Evolutionary conservation across 2,797 vertebrate genomes (phyloP).

Genomic region (Coluber constrictor): DNA sequence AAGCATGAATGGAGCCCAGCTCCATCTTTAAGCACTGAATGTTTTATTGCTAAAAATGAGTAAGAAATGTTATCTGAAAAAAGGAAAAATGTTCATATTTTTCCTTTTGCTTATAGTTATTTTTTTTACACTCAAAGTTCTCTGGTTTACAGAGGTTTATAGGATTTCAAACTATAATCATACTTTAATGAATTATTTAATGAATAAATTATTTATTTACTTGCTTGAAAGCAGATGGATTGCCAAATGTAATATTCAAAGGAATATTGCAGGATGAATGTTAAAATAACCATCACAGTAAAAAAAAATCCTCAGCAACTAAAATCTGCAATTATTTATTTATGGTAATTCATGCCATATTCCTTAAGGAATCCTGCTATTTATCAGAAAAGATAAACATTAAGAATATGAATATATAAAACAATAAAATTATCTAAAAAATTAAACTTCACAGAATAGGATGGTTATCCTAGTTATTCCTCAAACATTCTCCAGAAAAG

Average conservation of each 20-base stretch:
- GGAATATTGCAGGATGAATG: background rate
- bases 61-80: background rate
- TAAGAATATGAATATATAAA: background rate
- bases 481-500: too few relatives aligned
- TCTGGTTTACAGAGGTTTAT: background rate
- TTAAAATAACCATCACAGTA: background rate
- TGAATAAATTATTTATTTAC: background rate
- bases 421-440: background rate
- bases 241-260: background rate
- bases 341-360: background rate
- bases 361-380: background rate
- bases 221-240: background rate
- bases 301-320: background rate
- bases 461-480: background rate
- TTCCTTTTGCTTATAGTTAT: background rate
- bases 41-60: slow-evolving; percentile 16
- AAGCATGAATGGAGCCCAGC: slow-evolving; percentile 14
- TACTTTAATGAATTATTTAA: background rate
- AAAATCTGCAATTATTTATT: background rate
- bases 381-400: background rate
- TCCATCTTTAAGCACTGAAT: background rate
- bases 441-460: background rate
- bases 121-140: background rate
- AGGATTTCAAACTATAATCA: background rate
- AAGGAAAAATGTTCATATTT: background rate